phyloP scores from a whole-genome alignment of 2,113 vertebrate species.

The Rhea pennata region DNA sequence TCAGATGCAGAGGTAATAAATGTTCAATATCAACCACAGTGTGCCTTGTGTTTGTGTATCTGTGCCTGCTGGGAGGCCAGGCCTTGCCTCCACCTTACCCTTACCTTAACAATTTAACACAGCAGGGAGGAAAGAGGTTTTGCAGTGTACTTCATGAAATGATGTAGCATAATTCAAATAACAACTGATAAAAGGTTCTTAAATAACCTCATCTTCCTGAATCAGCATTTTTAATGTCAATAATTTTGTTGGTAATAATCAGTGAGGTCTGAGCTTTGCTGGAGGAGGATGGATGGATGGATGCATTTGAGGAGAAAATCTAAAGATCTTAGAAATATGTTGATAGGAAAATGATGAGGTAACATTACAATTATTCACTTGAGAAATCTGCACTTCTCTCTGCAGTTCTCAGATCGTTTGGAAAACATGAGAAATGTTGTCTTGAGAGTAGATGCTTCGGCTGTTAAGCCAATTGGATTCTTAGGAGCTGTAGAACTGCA shows the following conservation, averaged over 20 bases:
- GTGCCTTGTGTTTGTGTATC: too few relatives aligned
- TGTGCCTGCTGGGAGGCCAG: too few relatives aligned
- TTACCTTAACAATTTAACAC: not conserved
- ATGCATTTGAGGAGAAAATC: not conserved
- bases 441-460: not conserved
- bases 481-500: not conserved
- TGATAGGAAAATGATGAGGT: slow-evolving; percentile 15
- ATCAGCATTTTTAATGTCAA: slow-evolving; percentile 37
- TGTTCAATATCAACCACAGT: too few relatives aligned
- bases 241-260: slow-evolving; percentile 45
- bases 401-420: slow-evolving; percentile 9
- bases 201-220: slow-evolving; percentile 10
- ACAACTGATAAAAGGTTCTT: slow-evolving; percentile 19
- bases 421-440: not conserved
- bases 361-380: not conserved
- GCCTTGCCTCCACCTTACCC: too few relatives aligned
- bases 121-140: slow-evolving; percentile 17
- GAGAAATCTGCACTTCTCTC: not conserved
- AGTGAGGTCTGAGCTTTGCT: slow-evolving; percentile 12
- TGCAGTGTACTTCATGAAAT: not conserved
- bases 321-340: not conserved
- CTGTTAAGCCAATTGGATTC: not conserved
- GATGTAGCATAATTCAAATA: not conserved
- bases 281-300: not conserved
- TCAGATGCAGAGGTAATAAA: too few relatives aligned